Evolutionary conservation across 2,888 invertebrate species (phyloP), one percentile per base, ranked within the genome.

Genomic region (Ormia ochracea): DNA sequence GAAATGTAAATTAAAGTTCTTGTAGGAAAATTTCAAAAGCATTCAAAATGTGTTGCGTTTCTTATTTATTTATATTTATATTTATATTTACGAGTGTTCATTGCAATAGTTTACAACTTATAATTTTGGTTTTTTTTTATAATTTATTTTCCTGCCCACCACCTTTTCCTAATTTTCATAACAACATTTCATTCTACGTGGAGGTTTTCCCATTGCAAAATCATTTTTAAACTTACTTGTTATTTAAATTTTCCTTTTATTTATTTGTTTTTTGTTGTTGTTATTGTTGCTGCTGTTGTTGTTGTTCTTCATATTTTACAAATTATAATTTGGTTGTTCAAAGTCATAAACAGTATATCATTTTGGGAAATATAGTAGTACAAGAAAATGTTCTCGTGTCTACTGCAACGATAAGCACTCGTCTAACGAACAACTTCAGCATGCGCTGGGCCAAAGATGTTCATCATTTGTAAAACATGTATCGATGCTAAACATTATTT

Each of bases 321-420:
- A 80, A 80, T 80, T 76, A 76, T 76, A 68, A 76, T 76, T 80
- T 68, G 72, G 68, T 63, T 80, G 80, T 76, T 80, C 72, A 52
- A 76, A 80, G 80, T 80, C 76, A 73, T 73, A 73, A 80, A 59
- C 76, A 80, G 56, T 80, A 80, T n/a, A 80, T 76, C 72, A 80
- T 68, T 73, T 76, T 63, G 54, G 52, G 59, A 66, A 74, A 36
- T n/a, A 38, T 19, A 26, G 26, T 23, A 36, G 5, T 14, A 33
- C 21, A 28, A 63, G 36, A 12, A 36, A 56, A 36, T 56, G 19
- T 31, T n/a, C n/a, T n/a, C n/a, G 9, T 50, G 31, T 33, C 17
- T 45, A 14, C 33, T 69, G 48, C 7, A 66, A 48, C 23, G 19
- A 63, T 65, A 79, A 75, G 65, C 38, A 76, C 45, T 61, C 54